Conservation (phyloP, 1,140 invertebrate genomes). For the Diuraphis noxia region DNA sequence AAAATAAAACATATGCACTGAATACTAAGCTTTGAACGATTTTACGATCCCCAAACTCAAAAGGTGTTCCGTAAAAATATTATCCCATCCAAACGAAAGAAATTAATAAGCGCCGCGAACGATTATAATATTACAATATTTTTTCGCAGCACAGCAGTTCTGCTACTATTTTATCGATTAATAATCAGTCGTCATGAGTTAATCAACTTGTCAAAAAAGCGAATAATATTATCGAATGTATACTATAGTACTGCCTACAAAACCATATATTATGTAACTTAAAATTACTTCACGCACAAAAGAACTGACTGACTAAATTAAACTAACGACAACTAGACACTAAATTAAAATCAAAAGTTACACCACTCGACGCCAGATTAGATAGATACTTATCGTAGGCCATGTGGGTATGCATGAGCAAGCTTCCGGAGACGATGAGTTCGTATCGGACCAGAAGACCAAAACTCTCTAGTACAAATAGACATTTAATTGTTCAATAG, state of each 20-base stretch:
- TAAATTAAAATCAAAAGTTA: not conserved
- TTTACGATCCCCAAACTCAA: not conserved
- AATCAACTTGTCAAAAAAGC: not conserved
- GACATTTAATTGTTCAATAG: not conserved
- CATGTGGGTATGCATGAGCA: no score
- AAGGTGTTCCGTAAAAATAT: not conserved
- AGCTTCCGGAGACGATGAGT: not conserved
- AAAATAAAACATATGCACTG: no score
- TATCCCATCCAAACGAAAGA: not conserved
- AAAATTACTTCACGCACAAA: not conserved
- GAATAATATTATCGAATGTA: not conserved
- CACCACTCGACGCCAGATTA: not conserved
- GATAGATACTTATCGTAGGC: no score
- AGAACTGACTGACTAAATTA: not conserved
- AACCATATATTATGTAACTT: not conserved
- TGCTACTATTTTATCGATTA: not conserved
- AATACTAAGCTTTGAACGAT: no score
- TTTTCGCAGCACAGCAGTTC: not conserved
- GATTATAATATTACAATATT: not conserved
- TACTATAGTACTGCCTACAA: not conserved
- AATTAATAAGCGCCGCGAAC: not conserved
- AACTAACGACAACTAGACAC: not conserved
- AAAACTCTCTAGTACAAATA: no score
- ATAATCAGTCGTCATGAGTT: not conserved
- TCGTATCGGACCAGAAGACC: not conserved